A percentile compares a stretch with the other conserved stretches of the same genome.
Evolutionary conservation across 2,113 vertebrate species (phyloP).

Genomic region (Scomber scombrus): DNA sequence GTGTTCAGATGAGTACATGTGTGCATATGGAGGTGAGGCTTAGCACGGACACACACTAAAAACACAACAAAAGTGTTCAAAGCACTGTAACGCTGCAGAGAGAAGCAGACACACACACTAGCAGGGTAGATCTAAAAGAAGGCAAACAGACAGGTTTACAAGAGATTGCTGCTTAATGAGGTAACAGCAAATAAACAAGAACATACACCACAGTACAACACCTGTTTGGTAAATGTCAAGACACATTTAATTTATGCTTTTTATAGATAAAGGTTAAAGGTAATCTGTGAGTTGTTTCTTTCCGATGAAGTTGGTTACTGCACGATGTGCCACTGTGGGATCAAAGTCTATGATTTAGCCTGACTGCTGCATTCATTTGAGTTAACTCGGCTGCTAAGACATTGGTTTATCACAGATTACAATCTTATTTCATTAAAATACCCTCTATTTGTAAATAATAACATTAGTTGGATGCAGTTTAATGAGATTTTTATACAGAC

Average conservation of each 20-base stretch:
- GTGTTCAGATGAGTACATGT: not conserved
- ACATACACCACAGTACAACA: not conserved
- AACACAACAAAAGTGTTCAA: not conserved
- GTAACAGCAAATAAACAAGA: not conserved
- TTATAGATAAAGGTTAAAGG: no score
- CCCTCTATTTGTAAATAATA: not conserved
- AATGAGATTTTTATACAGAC: not conserved
- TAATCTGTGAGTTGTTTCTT: no score
- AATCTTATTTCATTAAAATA: not conserved
- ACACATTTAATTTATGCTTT: no score
- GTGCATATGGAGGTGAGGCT: not conserved
- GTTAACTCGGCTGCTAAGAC: no score
- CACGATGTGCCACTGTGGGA: no score
- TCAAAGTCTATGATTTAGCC: no score
- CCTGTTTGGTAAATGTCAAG: not conserved
- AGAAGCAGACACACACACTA: not conserved
- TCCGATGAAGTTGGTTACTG: no score
- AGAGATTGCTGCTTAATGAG: not conserved
- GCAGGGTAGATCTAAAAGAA: constrained; percentile 13
- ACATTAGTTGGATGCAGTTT: not conserved
- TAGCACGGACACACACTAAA: no score
- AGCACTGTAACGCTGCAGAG: not conserved
- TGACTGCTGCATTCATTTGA: no score
- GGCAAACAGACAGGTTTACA: not conserved
- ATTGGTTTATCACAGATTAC: not conserved